These are phyloP conservation scores for Synanthedon tipuliformis DNA, from an alignment of 2,888 invertebrate genomes.

Conservation along the genomic window DNA sequence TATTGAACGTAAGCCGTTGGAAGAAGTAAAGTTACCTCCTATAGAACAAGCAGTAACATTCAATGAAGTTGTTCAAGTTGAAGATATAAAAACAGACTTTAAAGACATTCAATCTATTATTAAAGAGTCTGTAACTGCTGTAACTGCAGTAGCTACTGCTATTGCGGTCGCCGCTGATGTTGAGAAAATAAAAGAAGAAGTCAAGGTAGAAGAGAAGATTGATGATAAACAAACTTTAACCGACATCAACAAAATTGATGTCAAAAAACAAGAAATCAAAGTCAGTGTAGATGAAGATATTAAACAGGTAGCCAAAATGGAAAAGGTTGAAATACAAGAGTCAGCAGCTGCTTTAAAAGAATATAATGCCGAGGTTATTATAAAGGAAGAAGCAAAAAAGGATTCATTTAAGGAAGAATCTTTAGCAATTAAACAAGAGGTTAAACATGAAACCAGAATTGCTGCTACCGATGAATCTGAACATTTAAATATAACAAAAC, in stretches of 20 bases:
- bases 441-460: slow-evolving; percentile 8
- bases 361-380: slow-evolving; percentile 5
- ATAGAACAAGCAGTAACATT: slow-evolving; percentile 13
- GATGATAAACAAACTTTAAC: neutral
- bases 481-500: slow-evolving; percentile 5
- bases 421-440: slow-evolving; percentile 1
- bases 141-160: slow-evolving; percentile 6
- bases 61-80: slow-evolving; percentile 13
- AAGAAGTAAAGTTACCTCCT: neutral
- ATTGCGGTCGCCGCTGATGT: slow-evolving; percentile 18
- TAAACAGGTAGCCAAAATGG: slow-evolving; percentile 6
- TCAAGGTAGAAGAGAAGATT: neutral
- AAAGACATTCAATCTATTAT: slow-evolving; percentile 5
- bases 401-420: slow-evolving; percentile 2
- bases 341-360: slow-evolving; percentile 1
- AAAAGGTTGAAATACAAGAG: neutral
- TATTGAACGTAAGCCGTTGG: neutral
- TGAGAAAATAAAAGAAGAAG: slow-evolving; percentile 14
- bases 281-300: slow-evolving; percentile 8
- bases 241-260: neutral
- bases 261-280: slow-evolving; percentile 4
- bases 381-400: slow-evolving; percentile 16
- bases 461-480: slow-evolving; percentile 6
- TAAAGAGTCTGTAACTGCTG: neutral
- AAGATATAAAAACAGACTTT: slow-evolving; percentile 3